Conservation (phyloP, 2,888 invertebrate species). For the Lobophora halterata region DNA sequence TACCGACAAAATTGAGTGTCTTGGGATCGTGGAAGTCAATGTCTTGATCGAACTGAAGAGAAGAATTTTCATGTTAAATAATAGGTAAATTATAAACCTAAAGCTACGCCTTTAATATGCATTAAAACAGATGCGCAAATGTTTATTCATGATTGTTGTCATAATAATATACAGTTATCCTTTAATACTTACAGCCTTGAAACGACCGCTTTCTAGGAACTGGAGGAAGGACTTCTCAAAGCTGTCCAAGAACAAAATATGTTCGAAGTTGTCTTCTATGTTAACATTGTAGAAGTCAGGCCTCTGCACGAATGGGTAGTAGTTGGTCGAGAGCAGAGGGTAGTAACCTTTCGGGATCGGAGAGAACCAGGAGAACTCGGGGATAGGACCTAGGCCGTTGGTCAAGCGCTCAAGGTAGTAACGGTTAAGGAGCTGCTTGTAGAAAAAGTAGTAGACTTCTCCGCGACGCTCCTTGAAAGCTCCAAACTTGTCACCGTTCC, state of each 20-base stretch:
- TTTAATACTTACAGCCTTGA: conserved; percentile 78
- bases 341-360: conserved; percentile 70
- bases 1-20: conserved; percentile 78
- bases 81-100: background rate
- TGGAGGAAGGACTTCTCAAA: conserved; percentile 80
- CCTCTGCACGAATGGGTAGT: conserved; percentile 79
- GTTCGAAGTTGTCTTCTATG: conserved; percentile 68
- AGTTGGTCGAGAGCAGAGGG: conserved; percentile 37
- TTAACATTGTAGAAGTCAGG: conserved; percentile 82
- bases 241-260: conserved; percentile 77
- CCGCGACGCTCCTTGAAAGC: conserved; percentile 81
- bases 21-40: conserved; percentile 56
- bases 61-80: background rate
- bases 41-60: conserved; percentile 57
- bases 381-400: conserved; percentile 82
- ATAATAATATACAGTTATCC: no score
- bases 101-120: background rate
- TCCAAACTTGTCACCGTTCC: conserved; percentile 74
- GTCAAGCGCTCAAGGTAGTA: conserved; percentile 86
- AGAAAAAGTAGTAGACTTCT: conserved; percentile 83
- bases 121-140: no score
- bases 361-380: conserved; percentile 83
- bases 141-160: no score
- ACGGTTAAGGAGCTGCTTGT: conserved; percentile 85
- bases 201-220: conserved; percentile 76